Percentiles rank a stretch among this genome's conserved stretches.
These are phyloP conservation scores for Regulus satrapa DNA, from an alignment of 2,113 vertebrate genomes.

Conservation along the genomic window DNA sequence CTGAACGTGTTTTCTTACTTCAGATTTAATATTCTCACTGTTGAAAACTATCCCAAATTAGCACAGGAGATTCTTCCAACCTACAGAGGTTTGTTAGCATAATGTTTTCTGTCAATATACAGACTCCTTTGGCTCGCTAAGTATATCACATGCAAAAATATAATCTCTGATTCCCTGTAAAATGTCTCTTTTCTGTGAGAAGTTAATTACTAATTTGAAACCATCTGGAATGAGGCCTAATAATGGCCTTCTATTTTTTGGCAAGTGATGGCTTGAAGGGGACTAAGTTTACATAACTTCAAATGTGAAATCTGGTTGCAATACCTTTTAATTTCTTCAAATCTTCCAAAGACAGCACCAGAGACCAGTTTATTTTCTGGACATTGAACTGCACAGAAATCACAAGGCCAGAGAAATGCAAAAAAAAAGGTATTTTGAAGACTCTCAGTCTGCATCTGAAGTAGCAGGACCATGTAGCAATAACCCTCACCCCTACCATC, in stretches of 20 bases:
- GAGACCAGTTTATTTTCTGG: not conserved
- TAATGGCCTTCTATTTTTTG: slow-evolving; percentile 55
- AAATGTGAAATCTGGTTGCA: slow-evolving; percentile 28
- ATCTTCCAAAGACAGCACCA: not conserved
- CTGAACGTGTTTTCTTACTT: slow-evolving; percentile 2
- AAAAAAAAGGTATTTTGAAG: not conserved
- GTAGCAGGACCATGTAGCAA: not conserved
- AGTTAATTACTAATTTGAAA: slow-evolving; percentile 65
- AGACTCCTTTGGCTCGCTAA: slow-evolving; percentile 45
- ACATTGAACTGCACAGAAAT: not conserved
- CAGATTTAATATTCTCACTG: not conserved
- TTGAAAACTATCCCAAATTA: not conserved
- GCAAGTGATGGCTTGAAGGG: slow-evolving; percentile 45
- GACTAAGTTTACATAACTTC: slow-evolving; percentile 29
- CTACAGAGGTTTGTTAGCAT: slow-evolving; percentile 24
- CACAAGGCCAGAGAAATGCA: not conserved
- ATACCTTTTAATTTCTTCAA: not conserved
- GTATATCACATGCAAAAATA: not conserved
- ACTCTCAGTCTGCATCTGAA: not conserved
- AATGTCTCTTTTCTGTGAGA: slow-evolving; percentile 52
- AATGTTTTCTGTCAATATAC: slow-evolving; percentile 45
- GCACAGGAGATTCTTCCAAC: not conserved
- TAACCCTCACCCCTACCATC: rapidly evolving
- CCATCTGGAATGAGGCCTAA: slow-evolving; percentile 51
- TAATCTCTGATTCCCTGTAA: slow-evolving; percentile 43